Evolutionary conservation across 2,888 invertebrate species (phyloP).

Genomic region (Metalampra italica): DNA sequence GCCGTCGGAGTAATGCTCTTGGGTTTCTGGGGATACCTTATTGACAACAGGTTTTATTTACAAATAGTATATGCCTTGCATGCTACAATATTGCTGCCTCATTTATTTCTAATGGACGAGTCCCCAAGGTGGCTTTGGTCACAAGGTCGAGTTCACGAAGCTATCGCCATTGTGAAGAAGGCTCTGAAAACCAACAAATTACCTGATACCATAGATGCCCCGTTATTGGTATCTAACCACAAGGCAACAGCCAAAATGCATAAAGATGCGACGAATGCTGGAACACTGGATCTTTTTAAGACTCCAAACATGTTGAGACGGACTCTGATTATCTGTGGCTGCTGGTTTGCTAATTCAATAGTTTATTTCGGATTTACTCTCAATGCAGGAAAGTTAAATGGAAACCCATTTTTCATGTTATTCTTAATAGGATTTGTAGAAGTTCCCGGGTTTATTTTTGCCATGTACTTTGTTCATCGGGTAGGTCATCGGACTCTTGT

Average conservation of each 20-base stretch:
- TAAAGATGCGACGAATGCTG: constrained; percentile 71
- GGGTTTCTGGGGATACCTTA: constrained; percentile 88
- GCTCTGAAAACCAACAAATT: constrained; percentile 85
- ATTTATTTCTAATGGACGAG: constrained; percentile 92
- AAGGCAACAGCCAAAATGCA: constrained; percentile 70
- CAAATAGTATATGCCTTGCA: constrained; percentile 89
- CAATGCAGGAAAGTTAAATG: constrained; percentile 86
- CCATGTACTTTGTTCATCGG: constrained; percentile 85
- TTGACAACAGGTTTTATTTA: constrained; percentile 84
- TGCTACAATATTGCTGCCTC: constrained; percentile 84
- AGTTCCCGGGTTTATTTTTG: constrained; percentile 86
- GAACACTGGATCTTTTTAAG: constrained; percentile 86
- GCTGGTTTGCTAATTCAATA: constrained; percentile 93
- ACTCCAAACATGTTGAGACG: constrained; percentile 87
- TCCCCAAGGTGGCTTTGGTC: constrained; percentile 94
- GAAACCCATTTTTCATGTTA: constrained; percentile 88
- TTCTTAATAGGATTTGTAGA: constrained; percentile 89
- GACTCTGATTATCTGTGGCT: constrained; percentile 87
- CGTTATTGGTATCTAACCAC: constrained; percentile 81
- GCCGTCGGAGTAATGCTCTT: constrained; percentile 90
- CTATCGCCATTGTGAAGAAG: constrained; percentile 85
- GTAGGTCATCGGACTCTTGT: constrained; percentile 87
- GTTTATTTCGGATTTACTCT: constrained; percentile 91
- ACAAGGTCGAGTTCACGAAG: constrained; percentile 86
- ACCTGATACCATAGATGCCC: constrained; percentile 79